phyloP scores from a whole-genome alignment of 2,113 vertebrate species.

The Python bivittatus region DNA sequence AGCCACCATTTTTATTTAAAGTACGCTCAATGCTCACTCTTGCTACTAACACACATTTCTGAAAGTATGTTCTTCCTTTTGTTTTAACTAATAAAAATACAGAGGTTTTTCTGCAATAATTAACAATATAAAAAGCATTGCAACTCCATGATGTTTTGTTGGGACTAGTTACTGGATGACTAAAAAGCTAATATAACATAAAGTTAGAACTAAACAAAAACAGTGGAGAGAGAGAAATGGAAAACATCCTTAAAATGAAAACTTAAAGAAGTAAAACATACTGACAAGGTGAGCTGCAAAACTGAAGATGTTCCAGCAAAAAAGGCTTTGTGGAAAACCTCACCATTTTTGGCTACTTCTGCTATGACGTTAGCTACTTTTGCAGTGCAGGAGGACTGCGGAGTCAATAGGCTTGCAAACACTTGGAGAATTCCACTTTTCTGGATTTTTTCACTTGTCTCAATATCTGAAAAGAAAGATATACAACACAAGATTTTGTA shows the following conservation, averaged over 20 bases:
- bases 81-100: conserved; percentile 1
- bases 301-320: conserved; percentile 81
- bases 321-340: conserved; percentile 80
- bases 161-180: conserved; percentile 35
- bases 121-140: not conserved
- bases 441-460: conserved; percentile 93
- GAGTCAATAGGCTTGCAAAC: conserved; percentile 83
- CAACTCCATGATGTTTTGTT: conserved; percentile 27
- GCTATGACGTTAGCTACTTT: conserved; percentile 98
- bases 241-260: conserved; percentile 74
- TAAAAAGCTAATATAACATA: conserved; percentile 46
- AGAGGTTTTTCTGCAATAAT: conserved; percentile 16
- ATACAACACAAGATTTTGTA: conserved; percentile 38
- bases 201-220: conserved; percentile 45
- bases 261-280: conserved; percentile 80
- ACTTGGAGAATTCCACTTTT: conserved; percentile 88
- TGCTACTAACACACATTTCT: not conserved
- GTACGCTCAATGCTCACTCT: not conserved
- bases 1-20: not conserved
- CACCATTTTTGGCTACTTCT: conserved; percentile 99
- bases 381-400: conserved; percentile 87
- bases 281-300: conserved; percentile 79
- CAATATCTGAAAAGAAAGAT: conserved; percentile 81
- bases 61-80: not conserved
- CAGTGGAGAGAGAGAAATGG: conserved; percentile 51